phyloP scores from a whole-genome alignment of 1,140 invertebrate genomes.

The Drosophila kohkoa region DNA sequence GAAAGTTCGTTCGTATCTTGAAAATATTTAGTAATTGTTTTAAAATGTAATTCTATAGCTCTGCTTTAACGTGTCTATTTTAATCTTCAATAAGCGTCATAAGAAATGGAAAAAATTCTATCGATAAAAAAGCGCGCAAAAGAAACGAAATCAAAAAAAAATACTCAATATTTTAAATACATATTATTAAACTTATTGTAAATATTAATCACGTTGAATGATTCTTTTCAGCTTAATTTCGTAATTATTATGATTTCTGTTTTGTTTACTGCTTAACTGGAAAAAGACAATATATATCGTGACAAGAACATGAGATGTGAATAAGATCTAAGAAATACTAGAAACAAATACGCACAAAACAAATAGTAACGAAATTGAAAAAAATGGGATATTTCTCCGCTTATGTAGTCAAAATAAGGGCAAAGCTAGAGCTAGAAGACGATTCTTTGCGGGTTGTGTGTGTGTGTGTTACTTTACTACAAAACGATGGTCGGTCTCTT shows the following conservation, averaged over 20 bases:
- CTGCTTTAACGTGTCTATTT: constrained; percentile 28
- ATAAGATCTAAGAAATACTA: constrained; percentile 50
- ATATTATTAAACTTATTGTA: constrained; percentile 45
- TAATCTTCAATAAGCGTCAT: constrained; percentile 48
- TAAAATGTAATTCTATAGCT: constrained; percentile 64
- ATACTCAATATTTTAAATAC: constrained; percentile 40
- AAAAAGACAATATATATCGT: constrained; percentile 38
- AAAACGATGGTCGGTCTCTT: constrained; percentile 28
- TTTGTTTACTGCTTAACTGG: constrained; percentile 14
- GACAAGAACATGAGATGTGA: constrained; percentile 54
- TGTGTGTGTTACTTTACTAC: constrained; percentile 46
- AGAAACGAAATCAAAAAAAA: constrained; percentile 33
- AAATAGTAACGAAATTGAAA: constrained; percentile 42
- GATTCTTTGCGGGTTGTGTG: constrained; percentile 23
- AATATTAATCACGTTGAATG: constrained; percentile 37
- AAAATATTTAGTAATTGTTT: constrained; percentile 49
- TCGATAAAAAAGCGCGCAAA: constrained; percentile 28
- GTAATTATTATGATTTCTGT: constrained; percentile 5
- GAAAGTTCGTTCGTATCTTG: constrained; percentile 36
- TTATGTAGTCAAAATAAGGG: constrained; percentile 15
- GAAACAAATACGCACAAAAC: constrained; percentile 63
- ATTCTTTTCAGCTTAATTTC: constrained; percentile 2
- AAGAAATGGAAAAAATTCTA: constrained; percentile 42
- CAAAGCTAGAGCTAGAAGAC: constrained; percentile 39
- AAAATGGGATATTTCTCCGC: constrained; percentile 35